Evolutionary conservation across 1,140 invertebrate genomes (phyloP).

Genomic region (Drosophila obscura): DNA sequence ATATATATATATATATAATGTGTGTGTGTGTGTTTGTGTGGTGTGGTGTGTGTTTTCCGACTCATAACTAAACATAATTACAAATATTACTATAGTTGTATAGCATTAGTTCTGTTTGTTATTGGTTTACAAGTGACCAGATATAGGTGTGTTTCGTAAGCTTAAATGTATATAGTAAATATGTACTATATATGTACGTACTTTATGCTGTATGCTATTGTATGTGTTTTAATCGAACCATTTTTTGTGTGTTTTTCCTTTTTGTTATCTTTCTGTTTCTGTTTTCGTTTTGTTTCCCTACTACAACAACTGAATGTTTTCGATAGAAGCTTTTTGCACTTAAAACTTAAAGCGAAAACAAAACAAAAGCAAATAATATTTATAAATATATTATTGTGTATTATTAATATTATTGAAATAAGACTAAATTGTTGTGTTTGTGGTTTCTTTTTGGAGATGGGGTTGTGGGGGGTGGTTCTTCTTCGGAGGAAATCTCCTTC

Average conservation of each 20-base stretch:
- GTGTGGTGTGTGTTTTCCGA: slow-evolving; percentile 10
- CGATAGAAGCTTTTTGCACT: no score
- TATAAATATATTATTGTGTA: background rate
- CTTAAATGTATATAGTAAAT: slow-evolving; percentile 15
- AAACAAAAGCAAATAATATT: slow-evolving; percentile 8
- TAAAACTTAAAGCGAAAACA: slow-evolving; percentile 12
- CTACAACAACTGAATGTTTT: no score
- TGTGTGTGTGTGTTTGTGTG: slow-evolving; percentile 22
- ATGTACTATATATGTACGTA: slow-evolving; percentile 12
- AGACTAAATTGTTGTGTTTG: slow-evolving; percentile 2
- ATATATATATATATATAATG: slow-evolving; percentile 1
- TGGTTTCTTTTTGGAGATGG: background rate
- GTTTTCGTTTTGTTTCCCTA: slow-evolving; percentile 13
- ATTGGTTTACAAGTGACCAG: slow-evolving; percentile 79
- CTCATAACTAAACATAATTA: slow-evolving; percentile 55
- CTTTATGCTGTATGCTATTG: slow-evolving; percentile 7
- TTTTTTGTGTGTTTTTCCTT: slow-evolving; percentile 1
- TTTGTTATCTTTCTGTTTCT: no score
- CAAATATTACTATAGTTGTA: slow-evolving; percentile 14
- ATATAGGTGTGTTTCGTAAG: slow-evolving; percentile 55
- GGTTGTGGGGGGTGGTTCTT: background rate
- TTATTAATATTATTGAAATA: no score
- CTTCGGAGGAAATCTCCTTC: background rate
- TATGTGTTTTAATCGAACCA: no score
- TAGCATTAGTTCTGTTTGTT: slow-evolving; percentile 42